Conservation (phyloP, 2,113 vertebrate species). For the Paratilapia polleni region DNA sequence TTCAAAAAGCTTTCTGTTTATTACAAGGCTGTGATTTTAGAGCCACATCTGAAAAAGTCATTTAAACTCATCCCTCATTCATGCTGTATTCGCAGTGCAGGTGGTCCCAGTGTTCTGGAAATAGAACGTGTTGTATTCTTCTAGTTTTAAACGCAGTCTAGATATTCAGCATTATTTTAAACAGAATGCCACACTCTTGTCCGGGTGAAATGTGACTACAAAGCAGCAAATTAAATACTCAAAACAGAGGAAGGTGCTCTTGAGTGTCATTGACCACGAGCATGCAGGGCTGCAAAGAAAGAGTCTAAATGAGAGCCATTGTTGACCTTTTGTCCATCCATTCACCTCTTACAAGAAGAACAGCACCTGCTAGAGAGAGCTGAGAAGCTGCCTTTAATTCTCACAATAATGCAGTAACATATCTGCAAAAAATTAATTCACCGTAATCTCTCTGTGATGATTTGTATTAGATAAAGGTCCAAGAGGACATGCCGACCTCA, state of each 20-base stretch:
- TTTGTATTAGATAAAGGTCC: constrained; percentile 23
- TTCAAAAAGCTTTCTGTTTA: neutral
- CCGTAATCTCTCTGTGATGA: neutral
- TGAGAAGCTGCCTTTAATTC: constrained; percentile 17
- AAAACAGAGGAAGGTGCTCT: neutral
- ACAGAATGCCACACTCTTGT: neutral
- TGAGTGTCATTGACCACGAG: neutral
- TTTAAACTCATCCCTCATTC: neutral
- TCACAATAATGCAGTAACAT: constrained; percentile 6
- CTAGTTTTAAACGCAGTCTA: neutral
- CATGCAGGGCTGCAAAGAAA: neutral
- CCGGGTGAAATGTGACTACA: neutral
- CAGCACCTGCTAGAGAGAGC: neutral
- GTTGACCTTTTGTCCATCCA: neutral
- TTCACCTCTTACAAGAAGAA: neutral
- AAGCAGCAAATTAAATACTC: neutral
- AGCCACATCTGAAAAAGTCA: neutral
- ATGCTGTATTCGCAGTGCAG: neutral
- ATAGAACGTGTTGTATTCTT: neutral
- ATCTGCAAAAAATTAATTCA: neutral
- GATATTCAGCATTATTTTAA: constrained; percentile 1
- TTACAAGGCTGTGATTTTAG: neutral
- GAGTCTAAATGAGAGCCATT: constrained; percentile 32
- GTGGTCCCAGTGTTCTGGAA: neutral
- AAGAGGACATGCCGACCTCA: constrained; percentile 11